Evolutionary conservation across 2,797 vertebrate genomes (phyloP), one percentile per base, ranked within the genome.

Genomic region (Champsocephalus gunnari): DNA sequence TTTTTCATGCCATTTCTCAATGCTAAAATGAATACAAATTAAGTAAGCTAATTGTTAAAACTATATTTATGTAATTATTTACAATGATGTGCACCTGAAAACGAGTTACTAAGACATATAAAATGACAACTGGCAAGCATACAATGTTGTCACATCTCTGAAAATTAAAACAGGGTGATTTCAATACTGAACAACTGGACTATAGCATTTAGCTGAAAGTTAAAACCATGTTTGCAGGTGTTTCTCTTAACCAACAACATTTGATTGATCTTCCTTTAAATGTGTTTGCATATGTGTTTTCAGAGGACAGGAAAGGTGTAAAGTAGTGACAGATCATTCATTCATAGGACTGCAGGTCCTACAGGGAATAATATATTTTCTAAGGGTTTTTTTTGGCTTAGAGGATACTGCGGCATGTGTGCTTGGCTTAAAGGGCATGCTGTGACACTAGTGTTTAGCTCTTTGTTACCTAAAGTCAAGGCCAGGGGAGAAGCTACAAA

Each of bases 291-390:
- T 38, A 38, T 28, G 56, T 74, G 62, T 71, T 66, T 50, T 75
- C 50, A 48, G 73, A 85, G 78, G 69, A 75, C 49, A 76, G 41
- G 19, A 32, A 45, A 64, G 28, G 21, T 72, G 70, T 62, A 66
- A 66, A 56, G 67, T 19, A 65, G 71, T 80, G 71, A 72, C 56
- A 55, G 59, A 71, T 82, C 51, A 19, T 34, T 28, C 57, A 13
- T 45, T 24, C 64, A 50, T 47, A 49, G 74, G 77, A 73, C 77
- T 58, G 60, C 57, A 57, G 58, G 54, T 59, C 51, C 41, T 68
- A 62, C 28, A 60, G 62, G 77, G 66, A 86, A 71, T 82, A 85
- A 84, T 87, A 72, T 24, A 55, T 75, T 65, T 53, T 63, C 69
- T 38, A 38, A 9, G 8, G 7, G 0, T 38, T 9, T 9, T 9